These are phyloP conservation scores for Scaptomyza cyrtandrae DNA, from an alignment of 2,888 invertebrate species.

Conservation along the genomic window DNA sequence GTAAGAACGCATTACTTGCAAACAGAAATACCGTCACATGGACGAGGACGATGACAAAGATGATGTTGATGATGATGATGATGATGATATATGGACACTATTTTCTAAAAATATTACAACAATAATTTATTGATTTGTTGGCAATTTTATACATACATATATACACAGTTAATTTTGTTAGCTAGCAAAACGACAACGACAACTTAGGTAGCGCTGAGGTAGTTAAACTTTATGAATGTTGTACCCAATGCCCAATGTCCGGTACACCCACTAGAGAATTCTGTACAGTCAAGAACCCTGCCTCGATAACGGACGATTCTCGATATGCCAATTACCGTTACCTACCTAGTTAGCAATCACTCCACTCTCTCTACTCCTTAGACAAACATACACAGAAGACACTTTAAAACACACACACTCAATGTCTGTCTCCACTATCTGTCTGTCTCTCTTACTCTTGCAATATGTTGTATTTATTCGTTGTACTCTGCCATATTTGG, in stretches of 20 bases:
- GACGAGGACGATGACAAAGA: constrained; percentile 22
- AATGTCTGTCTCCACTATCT: constrained; percentile 12
- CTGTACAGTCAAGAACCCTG: constrained; percentile 61
- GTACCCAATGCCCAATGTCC: constrained; percentile 63
- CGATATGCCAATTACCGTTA: constrained; percentile 23
- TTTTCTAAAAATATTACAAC: constrained; percentile 79
- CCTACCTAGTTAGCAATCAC: constrained; percentile 70
- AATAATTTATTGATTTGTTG: constrained; percentile 78
- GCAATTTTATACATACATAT: constrained; percentile 69
- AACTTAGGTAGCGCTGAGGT: constrained; percentile 77
- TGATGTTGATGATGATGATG: constrained; percentile 53
- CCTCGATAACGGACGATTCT: constrained; percentile 33
- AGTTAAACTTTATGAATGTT: constrained; percentile 78
- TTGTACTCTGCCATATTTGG: constrained; percentile 80
- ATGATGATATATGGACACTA: constrained; percentile 76
- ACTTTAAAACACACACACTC: constrained; percentile 11
- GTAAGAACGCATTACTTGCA: constrained; percentile 37
- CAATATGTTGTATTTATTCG: constrained; percentile 71
- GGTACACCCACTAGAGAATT: constrained; percentile 61
- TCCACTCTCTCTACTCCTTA: constrained; percentile 61
- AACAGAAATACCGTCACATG: constrained; percentile 20
- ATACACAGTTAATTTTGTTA: constrained; percentile 75
- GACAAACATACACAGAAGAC: constrained; percentile 18
- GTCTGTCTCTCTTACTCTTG: constrained; percentile 18
- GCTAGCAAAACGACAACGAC: constrained; percentile 77